Percentiles rank a stretch among this genome's conserved stretches.
phyloP scores from a whole-genome alignment of 2,888 invertebrate genomes.

The Fabriciana adippe region DNA sequence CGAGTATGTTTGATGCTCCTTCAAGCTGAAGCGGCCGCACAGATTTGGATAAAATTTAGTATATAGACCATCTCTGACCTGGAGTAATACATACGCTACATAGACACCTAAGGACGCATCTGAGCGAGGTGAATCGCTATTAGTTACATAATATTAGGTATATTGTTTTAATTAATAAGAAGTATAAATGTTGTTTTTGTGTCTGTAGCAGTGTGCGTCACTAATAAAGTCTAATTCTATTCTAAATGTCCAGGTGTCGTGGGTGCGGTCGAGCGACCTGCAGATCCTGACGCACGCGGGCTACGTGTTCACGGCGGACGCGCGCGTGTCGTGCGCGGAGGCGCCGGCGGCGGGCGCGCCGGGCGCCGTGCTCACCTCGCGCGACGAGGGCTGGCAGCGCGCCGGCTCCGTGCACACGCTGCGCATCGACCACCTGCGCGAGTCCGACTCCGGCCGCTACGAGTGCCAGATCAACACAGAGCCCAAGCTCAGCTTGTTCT shows the following conservation, averaged over 20 bases:
- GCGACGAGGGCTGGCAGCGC: slow-evolving; percentile 69
- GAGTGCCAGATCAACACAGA: slow-evolving; percentile 90
- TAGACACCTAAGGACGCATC: too few relatives aligned
- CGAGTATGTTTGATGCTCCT: too few relatives aligned
- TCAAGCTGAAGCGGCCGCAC: too few relatives aligned
- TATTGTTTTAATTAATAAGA: not conserved
- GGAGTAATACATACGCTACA: too few relatives aligned
- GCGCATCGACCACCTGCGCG: slow-evolving; percentile 81
- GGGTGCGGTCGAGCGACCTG: slow-evolving; percentile 87
- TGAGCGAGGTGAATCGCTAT: too few relatives aligned
- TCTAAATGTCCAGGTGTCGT: slow-evolving; percentile 83
- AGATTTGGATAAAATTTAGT: too few relatives aligned
- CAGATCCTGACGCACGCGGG: slow-evolving; percentile 86
- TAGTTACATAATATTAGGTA: too few relatives aligned
- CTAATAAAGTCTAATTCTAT: too few relatives aligned
- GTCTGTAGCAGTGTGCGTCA: too few relatives aligned
- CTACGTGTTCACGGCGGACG: slow-evolving; percentile 85
- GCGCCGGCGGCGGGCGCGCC: slow-evolving; percentile 76
- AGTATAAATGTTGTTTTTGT: not conserved
- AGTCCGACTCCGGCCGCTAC: slow-evolving; percentile 85
- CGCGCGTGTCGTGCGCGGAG: slow-evolving; percentile 84
- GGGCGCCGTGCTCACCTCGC: slow-evolving; percentile 78
- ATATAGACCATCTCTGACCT: too few relatives aligned
- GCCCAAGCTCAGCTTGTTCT: slow-evolving; percentile 87
- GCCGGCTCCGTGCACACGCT: slow-evolving; percentile 81